These are phyloP conservation scores for Riparia riparia DNA, from an alignment of 2,113 vertebrate genomes.

Conservation along the genomic window DNA sequence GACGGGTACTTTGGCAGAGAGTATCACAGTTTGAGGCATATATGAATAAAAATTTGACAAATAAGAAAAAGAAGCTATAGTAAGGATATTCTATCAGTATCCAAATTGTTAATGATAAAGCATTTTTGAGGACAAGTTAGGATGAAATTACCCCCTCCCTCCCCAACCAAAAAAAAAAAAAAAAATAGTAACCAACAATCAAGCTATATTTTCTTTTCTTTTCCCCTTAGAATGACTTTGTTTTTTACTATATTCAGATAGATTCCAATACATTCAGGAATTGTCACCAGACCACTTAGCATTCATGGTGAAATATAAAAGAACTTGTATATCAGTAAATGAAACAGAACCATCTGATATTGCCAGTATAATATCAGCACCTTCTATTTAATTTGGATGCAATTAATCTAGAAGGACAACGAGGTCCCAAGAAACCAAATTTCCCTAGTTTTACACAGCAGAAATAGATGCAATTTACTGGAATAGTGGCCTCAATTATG, in stretches of 20 bases:
- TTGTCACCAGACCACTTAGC: not conserved
- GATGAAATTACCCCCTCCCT: not conserved
- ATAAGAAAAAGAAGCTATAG: not conserved
- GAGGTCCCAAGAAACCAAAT: slow-evolving; percentile 4
- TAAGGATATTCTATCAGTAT: not conserved
- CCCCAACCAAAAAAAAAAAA: not conserved
- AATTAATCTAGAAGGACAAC: not conserved
- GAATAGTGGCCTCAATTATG: not conserved
- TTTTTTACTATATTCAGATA: not conserved
- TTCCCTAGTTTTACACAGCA: not conserved
- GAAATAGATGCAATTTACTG: slow-evolving; percentile 4
- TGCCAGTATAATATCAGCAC: not conserved
- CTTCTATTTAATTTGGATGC: slow-evolving; percentile 15
- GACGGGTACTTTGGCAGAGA: not conserved
- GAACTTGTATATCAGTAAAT: not conserved
- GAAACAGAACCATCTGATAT: not conserved
- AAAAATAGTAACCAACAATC: not conserved
- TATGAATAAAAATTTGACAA: not conserved
- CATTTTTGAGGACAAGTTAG: not conserved
- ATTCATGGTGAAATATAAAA: not conserved
- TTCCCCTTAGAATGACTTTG: not conserved
- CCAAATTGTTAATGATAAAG: not conserved
- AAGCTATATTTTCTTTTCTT: not conserved
- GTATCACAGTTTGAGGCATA: not conserved
- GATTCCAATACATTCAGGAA: not conserved